These are phyloP conservation scores for Sminthurides aquaticus DNA, from an alignment of 2,888 invertebrate species.

Conservation along the genomic window DNA sequence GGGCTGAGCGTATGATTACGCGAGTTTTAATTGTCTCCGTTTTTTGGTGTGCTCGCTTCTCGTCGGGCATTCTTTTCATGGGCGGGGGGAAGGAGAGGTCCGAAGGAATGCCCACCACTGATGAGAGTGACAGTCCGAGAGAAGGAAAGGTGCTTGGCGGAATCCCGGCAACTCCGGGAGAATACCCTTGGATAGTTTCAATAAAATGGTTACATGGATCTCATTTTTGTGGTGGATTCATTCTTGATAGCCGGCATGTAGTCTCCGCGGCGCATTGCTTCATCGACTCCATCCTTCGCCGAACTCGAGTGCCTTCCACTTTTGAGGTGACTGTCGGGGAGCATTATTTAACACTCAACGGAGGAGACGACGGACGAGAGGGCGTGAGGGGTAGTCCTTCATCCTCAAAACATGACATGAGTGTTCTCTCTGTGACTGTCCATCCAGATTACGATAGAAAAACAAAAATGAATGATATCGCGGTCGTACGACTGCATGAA, in stretches of 20 bases:
- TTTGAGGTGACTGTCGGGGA: conserved; percentile 9
- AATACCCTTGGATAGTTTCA: conserved; percentile 7
- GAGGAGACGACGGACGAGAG: neutral
- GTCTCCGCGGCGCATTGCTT: conserved; percentile 10
- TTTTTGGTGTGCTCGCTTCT: neutral
- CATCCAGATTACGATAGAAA: conserved; percentile 8
- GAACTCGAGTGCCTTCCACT: neutral
- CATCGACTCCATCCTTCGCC: neutral
- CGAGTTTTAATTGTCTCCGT: neutral
- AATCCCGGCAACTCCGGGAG: neutral
- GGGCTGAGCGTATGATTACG: neutral
- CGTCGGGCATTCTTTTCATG: too few relatives aligned
- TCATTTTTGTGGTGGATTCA: conserved; percentile 8
- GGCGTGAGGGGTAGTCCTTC: neutral
- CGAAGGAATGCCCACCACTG: neutral
- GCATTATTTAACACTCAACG: neutral
- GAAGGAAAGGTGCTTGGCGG: neutral
- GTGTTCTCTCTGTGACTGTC: conserved; percentile 3
- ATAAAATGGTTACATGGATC: conserved; percentile 5
- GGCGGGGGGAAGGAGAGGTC: neutral
- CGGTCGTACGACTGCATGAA: conserved; percentile 1
- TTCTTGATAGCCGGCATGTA: conserved; percentile 5
- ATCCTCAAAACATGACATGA: neutral
- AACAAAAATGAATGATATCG: conserved; percentile 13
- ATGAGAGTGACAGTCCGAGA: neutral